Percentiles rank a stretch among this genome's conserved stretches.
Evolutionary conservation across 2,113 vertebrate species (phyloP).

Genomic region (Cercocebus atys): DNA sequence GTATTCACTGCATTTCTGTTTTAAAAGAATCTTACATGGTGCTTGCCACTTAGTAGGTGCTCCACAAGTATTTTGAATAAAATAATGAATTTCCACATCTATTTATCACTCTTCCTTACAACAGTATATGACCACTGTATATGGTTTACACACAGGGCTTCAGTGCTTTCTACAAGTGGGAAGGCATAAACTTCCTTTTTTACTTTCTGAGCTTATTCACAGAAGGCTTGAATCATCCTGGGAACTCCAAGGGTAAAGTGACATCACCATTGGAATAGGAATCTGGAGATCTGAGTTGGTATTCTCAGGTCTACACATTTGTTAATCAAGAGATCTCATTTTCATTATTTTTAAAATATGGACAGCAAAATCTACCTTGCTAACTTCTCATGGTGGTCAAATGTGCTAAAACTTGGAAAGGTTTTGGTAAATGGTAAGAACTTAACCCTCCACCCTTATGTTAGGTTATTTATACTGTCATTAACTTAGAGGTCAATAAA

Average conservation of each 20-base stretch:
- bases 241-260: neutral
- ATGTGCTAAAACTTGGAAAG: neutral
- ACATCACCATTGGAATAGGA: neutral
- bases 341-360: neutral
- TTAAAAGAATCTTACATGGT: neutral
- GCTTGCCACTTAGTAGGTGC: neutral
- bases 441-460: neutral
- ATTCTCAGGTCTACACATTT: neutral
- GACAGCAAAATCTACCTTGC: neutral
- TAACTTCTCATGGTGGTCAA: neutral
- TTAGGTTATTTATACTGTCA: neutral
- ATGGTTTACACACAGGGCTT: neutral
- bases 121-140: neutral
- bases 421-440: neutral
- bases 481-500: neutral
- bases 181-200: neutral
- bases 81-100: neutral
- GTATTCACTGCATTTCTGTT: neutral
- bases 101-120: neutral
- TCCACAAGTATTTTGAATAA: neutral
- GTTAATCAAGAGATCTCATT: neutral
- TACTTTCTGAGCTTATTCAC: neutral
- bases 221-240: neutral
- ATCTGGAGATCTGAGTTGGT: neutral
- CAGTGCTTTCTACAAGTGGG: neutral